Percentiles rank a stretch among this genome's conserved stretches.
Conservation (phyloP, 2,797 vertebrate genomes). For the Chrysocyon brachyurus region DNA sequence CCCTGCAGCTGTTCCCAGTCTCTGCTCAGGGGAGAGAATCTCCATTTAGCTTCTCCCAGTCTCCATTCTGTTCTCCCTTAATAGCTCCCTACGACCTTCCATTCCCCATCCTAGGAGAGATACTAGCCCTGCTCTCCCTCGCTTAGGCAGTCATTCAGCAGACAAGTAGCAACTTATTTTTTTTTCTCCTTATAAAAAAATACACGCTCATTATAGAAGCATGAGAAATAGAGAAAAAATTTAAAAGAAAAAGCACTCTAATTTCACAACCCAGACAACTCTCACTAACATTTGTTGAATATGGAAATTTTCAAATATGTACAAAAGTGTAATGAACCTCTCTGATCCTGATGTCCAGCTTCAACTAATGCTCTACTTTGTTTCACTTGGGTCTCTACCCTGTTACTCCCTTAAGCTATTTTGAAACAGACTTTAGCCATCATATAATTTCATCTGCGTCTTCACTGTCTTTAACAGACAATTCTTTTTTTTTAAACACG, state of each 20-base stretch:
- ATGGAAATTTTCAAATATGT: neutral
- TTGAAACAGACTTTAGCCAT: conserved; percentile 3
- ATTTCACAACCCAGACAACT: neutral
- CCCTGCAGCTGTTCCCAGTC: neutral
- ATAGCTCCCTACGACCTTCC: neutral
- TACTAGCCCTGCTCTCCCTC: neutral
- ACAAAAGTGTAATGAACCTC: neutral
- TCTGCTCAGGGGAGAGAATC: neutral
- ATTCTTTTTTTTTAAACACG: neutral
- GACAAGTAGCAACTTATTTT: neutral
- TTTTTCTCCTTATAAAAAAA: conserved; percentile 31
- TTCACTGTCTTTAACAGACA: neutral
- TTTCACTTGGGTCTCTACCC: neutral
- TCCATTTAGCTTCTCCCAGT: neutral
- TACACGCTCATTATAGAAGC: conserved; percentile 27
- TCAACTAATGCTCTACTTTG: neutral
- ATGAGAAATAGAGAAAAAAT: neutral
- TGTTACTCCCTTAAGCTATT: neutral
- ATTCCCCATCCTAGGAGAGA: neutral
- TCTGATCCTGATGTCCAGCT: neutral
- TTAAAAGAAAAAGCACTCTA: neutral
- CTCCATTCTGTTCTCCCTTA: neutral
- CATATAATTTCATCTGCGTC: neutral
- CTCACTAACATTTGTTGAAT: conserved; percentile 3
- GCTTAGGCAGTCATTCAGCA: conserved; percentile 32